phyloP scores from a whole-genome alignment of 2,113 vertebrate species.

The Gymnobelideus leadbeateri region DNA sequence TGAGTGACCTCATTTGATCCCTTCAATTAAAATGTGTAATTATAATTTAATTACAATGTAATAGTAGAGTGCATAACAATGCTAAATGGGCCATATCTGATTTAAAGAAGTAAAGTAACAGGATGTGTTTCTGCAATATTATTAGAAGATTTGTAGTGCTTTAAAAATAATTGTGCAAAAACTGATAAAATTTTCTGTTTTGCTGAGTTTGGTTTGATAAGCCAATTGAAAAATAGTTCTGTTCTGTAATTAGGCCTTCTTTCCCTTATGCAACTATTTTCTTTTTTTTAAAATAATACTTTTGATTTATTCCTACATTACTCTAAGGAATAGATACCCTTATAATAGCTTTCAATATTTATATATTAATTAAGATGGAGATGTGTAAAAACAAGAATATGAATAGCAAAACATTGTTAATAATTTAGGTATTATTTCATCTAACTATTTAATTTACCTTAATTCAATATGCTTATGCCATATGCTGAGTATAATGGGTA shows the following conservation, averaged over 20 bases:
- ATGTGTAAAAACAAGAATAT: not conserved
- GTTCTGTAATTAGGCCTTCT: not conserved
- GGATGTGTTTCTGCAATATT: constrained; percentile 1
- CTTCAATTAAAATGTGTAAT: constrained; percentile 67
- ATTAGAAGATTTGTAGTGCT: constrained; percentile 2
- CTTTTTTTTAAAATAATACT: not conserved
- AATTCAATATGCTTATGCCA: not conserved
- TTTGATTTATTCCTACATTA: not conserved
- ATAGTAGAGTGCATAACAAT: constrained; percentile 25
- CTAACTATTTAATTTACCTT: not conserved
- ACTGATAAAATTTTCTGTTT: not conserved
- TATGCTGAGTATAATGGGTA: not conserved
- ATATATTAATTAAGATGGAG: not conserved
- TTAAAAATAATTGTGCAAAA: constrained; percentile 6
- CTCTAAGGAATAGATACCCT: not conserved
- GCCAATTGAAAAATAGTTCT: not conserved
- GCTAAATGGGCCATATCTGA: constrained; percentile 6
- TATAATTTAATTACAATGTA: constrained; percentile 62
- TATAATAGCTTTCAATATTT: too few species aligned
- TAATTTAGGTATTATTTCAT: not conserved
- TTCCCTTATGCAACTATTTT: not conserved
- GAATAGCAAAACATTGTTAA: not conserved
- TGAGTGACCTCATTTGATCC: constrained; percentile 57
- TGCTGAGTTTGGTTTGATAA: not conserved
- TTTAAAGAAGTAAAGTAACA: constrained; percentile 27